Base-by-base conservation (phyloP, 2,113 vertebrate genomes). In the Colinus virginianus region DNA sequence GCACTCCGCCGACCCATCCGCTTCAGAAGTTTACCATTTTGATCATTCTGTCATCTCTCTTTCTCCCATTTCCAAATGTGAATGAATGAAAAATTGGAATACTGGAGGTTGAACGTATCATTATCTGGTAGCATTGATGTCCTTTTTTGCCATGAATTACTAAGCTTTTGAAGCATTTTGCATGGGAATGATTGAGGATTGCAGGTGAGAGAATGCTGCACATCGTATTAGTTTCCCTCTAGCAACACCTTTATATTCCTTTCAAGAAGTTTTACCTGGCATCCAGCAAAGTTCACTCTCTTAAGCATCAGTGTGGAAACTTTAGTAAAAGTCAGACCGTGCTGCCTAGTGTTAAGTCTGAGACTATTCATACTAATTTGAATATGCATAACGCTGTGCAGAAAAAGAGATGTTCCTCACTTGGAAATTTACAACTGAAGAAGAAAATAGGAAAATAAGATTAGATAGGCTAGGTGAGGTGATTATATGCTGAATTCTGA, bases 111-210 rank as follows among this genome's bases (percentile, higher is more conserved):
- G 81, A 49, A 67, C 34, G 22, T 2, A 1, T 91, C 34, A 6
- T 2, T 64, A 61, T 75, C 51, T 46, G 45, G 58, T 64, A 46
- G 64, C 68, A 58, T 4, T 74, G 82, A 67, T 75, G 51, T 78
- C 23, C 69, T 48, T 0, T 92, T 79, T 92, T 88, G 76, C 84
- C 16, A 1, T 53, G 85, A 84, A 93, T 91, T 86, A 64, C 51
- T 88, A 63, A 81, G 80, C 82, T 94, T 96, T 93, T 92, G 76
- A 94, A 90, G 87, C 92, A 67, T 90, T 94, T 88, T 86, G 88
- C 93, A 78, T 94, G 87, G 72, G 85, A 88, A 45, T 90, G 51
- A 25, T 43, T 45, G 48, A 42, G 45, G 64, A 74, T 46, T 70
- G 64, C 70, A 71, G 66, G 32, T 83, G 76, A 91, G 87, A 76